Base-by-base conservation (phyloP, 2,888 invertebrate genomes). In the Lasioglossum lativentre region DNA sequence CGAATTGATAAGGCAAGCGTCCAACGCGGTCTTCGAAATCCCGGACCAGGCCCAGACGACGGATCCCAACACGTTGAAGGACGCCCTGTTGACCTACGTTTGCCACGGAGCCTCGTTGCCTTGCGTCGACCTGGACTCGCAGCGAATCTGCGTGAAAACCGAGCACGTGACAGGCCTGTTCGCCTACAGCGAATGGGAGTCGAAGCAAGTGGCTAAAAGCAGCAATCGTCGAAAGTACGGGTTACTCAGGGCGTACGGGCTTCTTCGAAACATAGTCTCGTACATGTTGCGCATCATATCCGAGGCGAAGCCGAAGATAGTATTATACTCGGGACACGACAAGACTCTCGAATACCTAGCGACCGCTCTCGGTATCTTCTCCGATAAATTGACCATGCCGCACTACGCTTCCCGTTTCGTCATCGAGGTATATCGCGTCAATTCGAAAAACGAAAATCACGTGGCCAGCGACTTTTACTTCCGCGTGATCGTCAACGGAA, bases 241-340 rank as follows among this genome's bases (percentile, higher is more conserved):
- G 0, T 94, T 98, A 78, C 94, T 98, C 38, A 96, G 97, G 80
- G 97, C 98, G 0, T 98, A 98, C 91, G 98, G 99, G 12, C 95
- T 99, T 91, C 96, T 99, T 73, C 96, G 97, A 40, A 98, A 98
- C 92, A 97, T 98, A 75, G 98, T 97, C 0, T 97, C 97, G 68
- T 97, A 98, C 93, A 97, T 98, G 97, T 96, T 98, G 16, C 96
- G 97, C 90, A 97, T 98, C 96, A 97, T 98, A 89, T 97, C 97
- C 0, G 97, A 97, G 74, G 96, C 96, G 83, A 96, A 96, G 83
- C 97, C 97, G 0, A 97, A 97, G 92, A 96, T 98, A 81, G 97
- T 98, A 0, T 92, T 98, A 0, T 98, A 98, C 93, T 99, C 99
- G 0, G 99, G 99, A 0, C 99, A 99, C 92, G 99, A 99, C 95